Evolutionary conservation across 2,113 vertebrate species (phyloP), one percentile per base, ranked within the genome.

Genomic region (Danionella cerebrum): DNA sequence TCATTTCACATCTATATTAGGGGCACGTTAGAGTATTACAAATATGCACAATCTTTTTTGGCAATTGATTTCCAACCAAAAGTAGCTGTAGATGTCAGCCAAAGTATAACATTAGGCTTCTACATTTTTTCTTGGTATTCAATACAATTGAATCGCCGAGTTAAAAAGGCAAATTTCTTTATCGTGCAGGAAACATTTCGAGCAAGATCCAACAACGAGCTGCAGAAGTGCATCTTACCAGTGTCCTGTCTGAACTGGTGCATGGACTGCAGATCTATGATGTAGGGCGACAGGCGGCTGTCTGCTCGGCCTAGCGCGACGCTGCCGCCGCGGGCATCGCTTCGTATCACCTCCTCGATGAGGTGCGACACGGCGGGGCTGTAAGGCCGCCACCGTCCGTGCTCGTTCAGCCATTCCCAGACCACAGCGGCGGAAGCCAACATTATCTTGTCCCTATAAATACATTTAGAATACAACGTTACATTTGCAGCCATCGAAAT

Each of bases 341-440:
- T 90, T 62, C 92, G 89, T 82, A 94, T 89, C 84, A 92, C 93
- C 71, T 90, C 90, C 86, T 96, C 94, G 84, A 96, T 96, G 90
- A 95, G 93, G 80, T 92, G 93, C 86, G 93, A 94, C 76, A 94
- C 93, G 48, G 89, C 91, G 48, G 94, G 91, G 88, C 93, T 93
- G 91, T 96, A 96, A 74, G 94, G 94, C 80, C 91, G 86, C 94
- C 94, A 96, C 78, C 93, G 92, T 74, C 91, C 92, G 89, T 94
- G 92, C 81, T 96, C 94, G 91, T 92, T 95, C 84, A 95, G 90
- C 94, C 93, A 96, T 92, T 96, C 94, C 94, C 94, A 96, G 69
- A 96, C 94, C 84, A 94, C 92, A 63, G 92, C 93, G 38, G 93
- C 91, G 74, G 92, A 93, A 45, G 91, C 91, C 87, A 93, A 83